These are phyloP conservation scores for Andrena hattorfiana DNA, from an alignment of 2,888 invertebrate genomes.

Conservation along the genomic window DNA sequence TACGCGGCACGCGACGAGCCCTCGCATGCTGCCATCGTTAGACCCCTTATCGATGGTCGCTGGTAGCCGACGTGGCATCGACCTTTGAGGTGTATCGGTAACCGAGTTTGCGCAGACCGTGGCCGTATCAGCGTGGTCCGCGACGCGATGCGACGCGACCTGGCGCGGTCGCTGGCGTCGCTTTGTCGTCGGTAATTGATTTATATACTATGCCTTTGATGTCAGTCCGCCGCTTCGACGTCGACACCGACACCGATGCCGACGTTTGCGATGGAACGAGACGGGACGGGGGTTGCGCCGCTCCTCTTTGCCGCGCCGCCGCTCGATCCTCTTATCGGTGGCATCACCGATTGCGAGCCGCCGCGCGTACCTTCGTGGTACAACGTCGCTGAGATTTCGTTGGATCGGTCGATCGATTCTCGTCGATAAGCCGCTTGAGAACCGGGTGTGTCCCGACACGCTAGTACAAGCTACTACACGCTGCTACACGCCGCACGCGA, in stretches of 20 bases:
- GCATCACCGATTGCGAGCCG: conserved; percentile 43
- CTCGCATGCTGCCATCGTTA: background rate
- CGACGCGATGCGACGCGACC: conserved; percentile 4
- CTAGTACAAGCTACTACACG: background rate
- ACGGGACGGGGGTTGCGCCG: background rate
- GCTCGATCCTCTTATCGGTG: conserved; percentile 54
- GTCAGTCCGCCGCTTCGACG: conserved; percentile 67
- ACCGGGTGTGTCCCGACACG: background rate
- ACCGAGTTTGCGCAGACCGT: conserved; percentile 77
- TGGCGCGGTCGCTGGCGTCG: conserved; percentile 71
- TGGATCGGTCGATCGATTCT: conserved; percentile 18
- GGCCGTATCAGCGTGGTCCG: conserved; percentile 56
- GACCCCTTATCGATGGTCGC: conserved; percentile 18
- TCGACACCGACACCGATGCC: conserved; percentile 30
- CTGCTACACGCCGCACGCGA: background rate
- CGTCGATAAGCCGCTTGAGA: background rate
- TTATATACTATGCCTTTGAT: conserved; percentile 79
- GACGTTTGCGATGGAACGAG: conserved; percentile 40
- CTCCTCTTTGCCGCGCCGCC: background rate
- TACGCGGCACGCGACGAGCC: conserved; percentile 13
- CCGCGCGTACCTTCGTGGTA: conserved; percentile 12
- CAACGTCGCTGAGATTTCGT: background rate
- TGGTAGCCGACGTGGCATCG: conserved; percentile 67
- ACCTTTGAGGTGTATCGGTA: conserved; percentile 72
- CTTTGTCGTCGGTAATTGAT: conserved; percentile 81